Percentiles rank a stretch among this genome's conserved stretches.
phyloP scores from a whole-genome alignment of 2,797 vertebrate genomes.

The Brachymystax lenok region DNA sequence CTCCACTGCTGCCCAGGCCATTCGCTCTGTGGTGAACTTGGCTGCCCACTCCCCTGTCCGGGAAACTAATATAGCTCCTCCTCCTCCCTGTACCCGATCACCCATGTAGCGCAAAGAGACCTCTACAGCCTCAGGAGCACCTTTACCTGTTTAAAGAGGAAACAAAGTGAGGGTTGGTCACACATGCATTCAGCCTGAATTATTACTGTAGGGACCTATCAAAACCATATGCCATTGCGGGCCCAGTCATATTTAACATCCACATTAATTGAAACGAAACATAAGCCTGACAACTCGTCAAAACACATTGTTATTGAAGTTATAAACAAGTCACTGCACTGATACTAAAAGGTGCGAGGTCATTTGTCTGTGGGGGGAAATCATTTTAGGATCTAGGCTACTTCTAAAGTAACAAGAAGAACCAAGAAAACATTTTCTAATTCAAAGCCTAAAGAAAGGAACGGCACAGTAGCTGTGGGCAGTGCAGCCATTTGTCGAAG shows the following conservation, averaged over 20 bases:
- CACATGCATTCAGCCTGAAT: background rate
- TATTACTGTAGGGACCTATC: background rate
- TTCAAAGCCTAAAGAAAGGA: constrained; percentile 19
- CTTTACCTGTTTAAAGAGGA: constrained; percentile 56
- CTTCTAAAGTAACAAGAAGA: background rate
- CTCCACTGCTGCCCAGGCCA: constrained; percentile 71
- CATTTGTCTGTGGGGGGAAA: background rate
- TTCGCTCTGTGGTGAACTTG: constrained; percentile 72
- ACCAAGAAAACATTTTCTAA: constrained; percentile 9
- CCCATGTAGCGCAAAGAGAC: constrained; percentile 73
- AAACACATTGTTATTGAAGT: constrained; percentile 11
- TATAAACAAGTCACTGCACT: background rate
- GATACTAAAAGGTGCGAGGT: constrained; percentile 6
- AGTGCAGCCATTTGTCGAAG: background rate
- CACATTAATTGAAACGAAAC: background rate
- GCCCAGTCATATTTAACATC: background rate
- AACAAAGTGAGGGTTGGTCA: background rate
- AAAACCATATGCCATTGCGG: background rate
- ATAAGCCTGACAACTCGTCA: constrained; percentile 1
- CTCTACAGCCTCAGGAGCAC: constrained; percentile 50
- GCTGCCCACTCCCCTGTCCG: constrained; percentile 71
- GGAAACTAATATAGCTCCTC: constrained; percentile 71
- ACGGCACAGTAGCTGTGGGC: constrained; percentile 11
- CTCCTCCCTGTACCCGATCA: constrained; percentile 69
- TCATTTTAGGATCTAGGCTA: background rate